These are phyloP conservation scores for Agrilus mali DNA, from an alignment of 2,888 invertebrate species.

Conservation along the genomic window DNA sequence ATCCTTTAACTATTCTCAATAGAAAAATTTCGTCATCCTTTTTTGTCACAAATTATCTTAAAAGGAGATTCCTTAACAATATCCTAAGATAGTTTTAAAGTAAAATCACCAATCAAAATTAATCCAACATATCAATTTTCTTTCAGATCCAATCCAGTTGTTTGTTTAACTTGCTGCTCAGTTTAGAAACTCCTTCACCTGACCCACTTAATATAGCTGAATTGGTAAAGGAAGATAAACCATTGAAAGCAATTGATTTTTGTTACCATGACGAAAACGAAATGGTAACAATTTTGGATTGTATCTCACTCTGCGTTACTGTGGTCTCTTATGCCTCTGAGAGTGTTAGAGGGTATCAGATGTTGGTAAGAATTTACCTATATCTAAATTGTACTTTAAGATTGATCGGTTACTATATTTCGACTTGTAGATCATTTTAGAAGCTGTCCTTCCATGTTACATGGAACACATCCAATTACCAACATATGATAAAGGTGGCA, in stretches of 20 bases:
- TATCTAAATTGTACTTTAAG: conserved; percentile 1
- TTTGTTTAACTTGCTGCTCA: conserved; percentile 79
- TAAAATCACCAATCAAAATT: too few relatives aligned
- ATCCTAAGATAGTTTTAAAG: too few relatives aligned
- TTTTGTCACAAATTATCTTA: too few relatives aligned
- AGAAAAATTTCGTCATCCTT: too few relatives aligned
- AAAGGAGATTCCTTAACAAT: too few relatives aligned
- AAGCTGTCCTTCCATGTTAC: conserved; percentile 93
- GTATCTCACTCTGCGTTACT: conserved; percentile 97
- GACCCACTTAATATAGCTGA: conserved; percentile 90
- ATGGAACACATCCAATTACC: conserved; percentile 86
- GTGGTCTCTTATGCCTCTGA: conserved; percentile 97
- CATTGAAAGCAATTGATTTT: conserved; percentile 90
- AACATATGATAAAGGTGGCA: conserved; percentile 79
- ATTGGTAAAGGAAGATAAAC: conserved; percentile 81
- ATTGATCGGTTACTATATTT: background rate
- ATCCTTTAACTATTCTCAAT: too few relatives aligned
- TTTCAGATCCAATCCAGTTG: conserved; percentile 75
- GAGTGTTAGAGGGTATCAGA: conserved; percentile 81
- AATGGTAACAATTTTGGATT: conserved; percentile 91
- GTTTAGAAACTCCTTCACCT: conserved; percentile 86
- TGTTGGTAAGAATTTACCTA: conserved; percentile 53
- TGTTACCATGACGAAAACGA: conserved; percentile 98
- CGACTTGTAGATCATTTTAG: conserved; percentile 69
- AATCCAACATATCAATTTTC: background rate